These are phyloP conservation scores for Microctonus aethiopoides DNA, from an alignment of 2,888 invertebrate species.

Conservation along the genomic window DNA sequence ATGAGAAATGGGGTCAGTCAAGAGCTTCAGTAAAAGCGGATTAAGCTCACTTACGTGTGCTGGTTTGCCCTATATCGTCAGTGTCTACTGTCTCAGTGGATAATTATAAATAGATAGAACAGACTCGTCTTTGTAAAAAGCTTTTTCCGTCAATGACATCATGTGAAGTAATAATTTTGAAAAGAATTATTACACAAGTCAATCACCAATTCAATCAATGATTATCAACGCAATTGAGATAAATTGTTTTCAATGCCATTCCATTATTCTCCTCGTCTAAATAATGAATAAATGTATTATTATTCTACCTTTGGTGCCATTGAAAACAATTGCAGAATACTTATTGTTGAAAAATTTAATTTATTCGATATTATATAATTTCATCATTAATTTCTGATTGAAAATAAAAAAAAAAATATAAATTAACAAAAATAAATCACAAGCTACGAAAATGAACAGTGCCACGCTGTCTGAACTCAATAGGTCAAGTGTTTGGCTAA, in stretches of 20 bases:
- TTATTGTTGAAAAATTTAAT: background rate
- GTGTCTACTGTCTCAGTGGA: background rate
- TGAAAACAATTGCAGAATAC: too few relatives aligned
- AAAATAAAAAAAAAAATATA: background rate
- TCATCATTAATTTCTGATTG: background rate
- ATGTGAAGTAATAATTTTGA: background rate
- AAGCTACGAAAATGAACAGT: constrained; percentile 35
- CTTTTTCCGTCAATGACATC: background rate
- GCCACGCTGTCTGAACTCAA: constrained; percentile 53
- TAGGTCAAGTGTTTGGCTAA: constrained; percentile 29
- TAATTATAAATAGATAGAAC: constrained; percentile 26
- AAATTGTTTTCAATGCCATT: background rate
- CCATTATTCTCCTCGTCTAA: background rate
- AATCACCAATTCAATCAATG: background rate
- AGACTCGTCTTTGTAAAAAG: constrained; percentile 13
- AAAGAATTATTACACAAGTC: background rate
- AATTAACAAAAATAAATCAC: too few relatives aligned
- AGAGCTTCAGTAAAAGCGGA: constrained; percentile 19
- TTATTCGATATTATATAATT: background rate
- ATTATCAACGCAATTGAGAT: background rate
- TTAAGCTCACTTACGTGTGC: constrained; percentile 6
- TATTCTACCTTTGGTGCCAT: background rate
- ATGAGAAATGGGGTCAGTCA: constrained; percentile 1
- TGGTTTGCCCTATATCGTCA: background rate
- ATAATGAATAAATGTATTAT: background rate